A percentile compares a stretch with the other conserved stretches of the same genome.
Conservation (phyloP, 2,113 vertebrate species). For the Centropus bengalensis region DNA sequence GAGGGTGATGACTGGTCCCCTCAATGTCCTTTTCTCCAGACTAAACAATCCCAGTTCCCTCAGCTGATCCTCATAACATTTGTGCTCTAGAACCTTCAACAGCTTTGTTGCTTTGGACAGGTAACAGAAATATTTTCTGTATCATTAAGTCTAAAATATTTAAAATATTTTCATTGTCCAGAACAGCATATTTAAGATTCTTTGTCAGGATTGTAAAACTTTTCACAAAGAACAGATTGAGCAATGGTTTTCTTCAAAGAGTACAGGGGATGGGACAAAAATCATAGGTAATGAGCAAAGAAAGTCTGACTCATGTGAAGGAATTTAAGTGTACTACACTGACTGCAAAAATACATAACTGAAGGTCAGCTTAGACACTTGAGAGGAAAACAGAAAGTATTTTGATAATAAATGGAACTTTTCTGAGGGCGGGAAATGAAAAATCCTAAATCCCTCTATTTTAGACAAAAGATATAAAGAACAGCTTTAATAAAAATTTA, state of each 20-base stretch:
- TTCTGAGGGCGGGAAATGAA: not conserved
- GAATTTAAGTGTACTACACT: not conserved
- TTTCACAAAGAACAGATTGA: not conserved
- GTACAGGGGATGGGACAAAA: not conserved
- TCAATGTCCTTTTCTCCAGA: too few species aligned
- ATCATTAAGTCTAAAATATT: not conserved
- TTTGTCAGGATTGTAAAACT: not conserved
- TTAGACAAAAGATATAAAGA: not conserved
- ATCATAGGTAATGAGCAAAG: not conserved
- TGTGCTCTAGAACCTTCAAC: too few species aligned
- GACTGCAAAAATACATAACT: not conserved
- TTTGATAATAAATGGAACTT: not conserved
- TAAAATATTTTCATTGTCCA: not conserved
- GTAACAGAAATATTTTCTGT: not conserved
- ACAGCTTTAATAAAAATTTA: not conserved
- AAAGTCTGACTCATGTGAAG: not conserved
- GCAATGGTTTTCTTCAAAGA: not conserved
- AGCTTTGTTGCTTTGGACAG: too few species aligned
- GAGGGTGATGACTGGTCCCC: too few species aligned
- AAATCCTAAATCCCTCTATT: not conserved
- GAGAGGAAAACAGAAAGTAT: not conserved
- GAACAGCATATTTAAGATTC: not conserved
- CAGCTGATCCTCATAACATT: too few species aligned
- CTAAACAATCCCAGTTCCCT: too few species aligned
- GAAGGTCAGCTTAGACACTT: not conserved